Conservation (phyloP, 2,113 vertebrate species). For the Xerus inauris region DNA sequence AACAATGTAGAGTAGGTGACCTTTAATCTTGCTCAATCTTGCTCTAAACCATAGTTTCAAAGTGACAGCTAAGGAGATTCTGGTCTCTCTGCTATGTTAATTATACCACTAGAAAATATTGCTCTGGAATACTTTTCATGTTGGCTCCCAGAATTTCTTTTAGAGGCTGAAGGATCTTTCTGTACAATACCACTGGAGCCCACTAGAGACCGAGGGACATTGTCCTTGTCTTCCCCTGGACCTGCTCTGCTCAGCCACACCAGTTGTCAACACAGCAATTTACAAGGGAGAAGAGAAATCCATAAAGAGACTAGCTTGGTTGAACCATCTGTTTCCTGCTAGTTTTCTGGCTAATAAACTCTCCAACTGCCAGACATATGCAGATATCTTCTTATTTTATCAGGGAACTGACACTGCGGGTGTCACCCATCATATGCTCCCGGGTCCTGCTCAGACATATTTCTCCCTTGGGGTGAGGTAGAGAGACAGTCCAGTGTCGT, state of each 20-base stretch:
- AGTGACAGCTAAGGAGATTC: background rate
- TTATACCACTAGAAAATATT: background rate
- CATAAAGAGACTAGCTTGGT: background rate
- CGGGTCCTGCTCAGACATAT: background rate
- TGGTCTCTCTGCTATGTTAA: background rate
- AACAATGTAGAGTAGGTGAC: background rate
- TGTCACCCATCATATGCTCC: background rate
- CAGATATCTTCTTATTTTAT: background rate
- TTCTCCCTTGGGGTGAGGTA: background rate
- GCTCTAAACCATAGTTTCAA: background rate
- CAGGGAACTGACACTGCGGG: background rate
- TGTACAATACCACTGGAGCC: rapidly evolving
- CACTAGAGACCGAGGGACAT: rapidly evolving
- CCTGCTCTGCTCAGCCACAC: background rate
- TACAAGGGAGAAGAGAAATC: background rate
- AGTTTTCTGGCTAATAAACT: background rate
- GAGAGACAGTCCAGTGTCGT: rapidly evolving
- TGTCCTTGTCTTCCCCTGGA: background rate
- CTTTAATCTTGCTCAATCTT: background rate
- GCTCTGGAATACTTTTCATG: background rate
- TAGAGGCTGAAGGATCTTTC: background rate
- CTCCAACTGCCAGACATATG: background rate
- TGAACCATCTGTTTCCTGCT: background rate
- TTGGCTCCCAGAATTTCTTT: background rate
- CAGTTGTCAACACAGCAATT: background rate